A percentile compares a stretch with the other conserved stretches of the same genome.
These are phyloP conservation scores for Beris morrisii DNA, from an alignment of 2,888 invertebrate species.

Conservation along the genomic window DNA sequence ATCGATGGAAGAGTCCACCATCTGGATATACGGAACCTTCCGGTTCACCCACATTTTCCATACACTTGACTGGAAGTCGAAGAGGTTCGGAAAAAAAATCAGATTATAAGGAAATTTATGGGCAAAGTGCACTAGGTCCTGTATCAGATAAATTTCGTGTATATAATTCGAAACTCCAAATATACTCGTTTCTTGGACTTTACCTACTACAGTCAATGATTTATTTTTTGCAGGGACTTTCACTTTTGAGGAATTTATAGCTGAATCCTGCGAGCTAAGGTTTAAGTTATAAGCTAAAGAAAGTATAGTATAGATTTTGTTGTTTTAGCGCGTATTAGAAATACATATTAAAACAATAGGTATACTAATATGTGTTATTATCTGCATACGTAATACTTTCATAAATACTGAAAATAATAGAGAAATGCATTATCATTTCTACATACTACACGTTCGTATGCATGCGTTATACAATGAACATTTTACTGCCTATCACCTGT, in stretches of 20 bases:
- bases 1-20: conserved; percentile 4
- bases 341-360: too few species aligned
- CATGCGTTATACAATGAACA: too few species aligned
- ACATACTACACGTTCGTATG: too few species aligned
- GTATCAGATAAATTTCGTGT: conserved; percentile 16
- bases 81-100: conserved; percentile 9
- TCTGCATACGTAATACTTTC: too few species aligned
- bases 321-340: too few species aligned
- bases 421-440: too few species aligned
- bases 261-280: neutral
- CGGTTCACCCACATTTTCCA: conserved; percentile 3
- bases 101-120: conserved; percentile 29
- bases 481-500: too few species aligned
- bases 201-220: conserved; percentile 6
- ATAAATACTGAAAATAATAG: too few species aligned
- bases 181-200: neutral
- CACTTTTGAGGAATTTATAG: conserved; percentile 23
- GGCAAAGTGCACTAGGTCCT: conserved; percentile 11
- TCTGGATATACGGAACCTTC: conserved; percentile 11
- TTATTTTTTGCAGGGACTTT: conserved; percentile 19
- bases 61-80: neutral
- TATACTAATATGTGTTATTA: too few species aligned
- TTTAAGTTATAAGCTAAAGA: too few species aligned
- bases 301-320: too few species aligned
- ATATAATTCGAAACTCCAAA: conserved; percentile 1